A percentile compares a stretch with the other conserved stretches of the same genome.
phyloP scores from a whole-genome alignment of 2,113 vertebrate species.

The Monarcha castaneiventris region DNA sequence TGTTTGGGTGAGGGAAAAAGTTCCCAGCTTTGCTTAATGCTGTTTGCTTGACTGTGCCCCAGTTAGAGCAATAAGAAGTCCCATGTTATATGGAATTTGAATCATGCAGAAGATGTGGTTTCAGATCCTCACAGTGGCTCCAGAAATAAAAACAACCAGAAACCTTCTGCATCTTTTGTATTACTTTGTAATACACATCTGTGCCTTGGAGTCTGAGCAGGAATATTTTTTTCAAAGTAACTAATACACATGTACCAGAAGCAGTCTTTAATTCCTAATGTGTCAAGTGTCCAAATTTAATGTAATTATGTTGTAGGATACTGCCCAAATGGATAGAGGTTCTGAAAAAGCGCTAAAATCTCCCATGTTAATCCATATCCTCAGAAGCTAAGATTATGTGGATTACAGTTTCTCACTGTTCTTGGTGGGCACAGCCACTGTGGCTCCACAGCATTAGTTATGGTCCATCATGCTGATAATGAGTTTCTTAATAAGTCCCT shows the following conservation, averaged over 20 bases:
- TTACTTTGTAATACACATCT: neutral
- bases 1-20: neutral
- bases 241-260: neutral
- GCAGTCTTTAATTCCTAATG: neutral
- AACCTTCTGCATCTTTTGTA: neutral
- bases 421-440: conserved; percentile 1
- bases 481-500: conserved; percentile 62
- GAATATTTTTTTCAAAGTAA: neutral
- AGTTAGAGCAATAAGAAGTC: neutral
- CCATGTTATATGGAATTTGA: neutral
- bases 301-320: neutral
- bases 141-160: neutral
- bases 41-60: neutral
- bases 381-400: neutral
- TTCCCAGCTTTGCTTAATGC: neutral
- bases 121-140: neutral
- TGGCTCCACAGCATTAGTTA: conserved; percentile 48
- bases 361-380: neutral
- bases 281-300: neutral
- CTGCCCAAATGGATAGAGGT: neutral
- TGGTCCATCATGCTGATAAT: conserved; percentile 54
- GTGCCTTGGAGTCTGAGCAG: neutral
- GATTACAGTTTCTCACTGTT: conserved; percentile 5
- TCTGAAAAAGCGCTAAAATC: neutral
- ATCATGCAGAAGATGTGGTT: neutral